A percentile compares a stretch with the other conserved stretches of the same genome.
These are phyloP conservation scores for Drosophila pruinosa DNA, from an alignment of 1,140 invertebrate species.

Conservation along the genomic window DNA sequence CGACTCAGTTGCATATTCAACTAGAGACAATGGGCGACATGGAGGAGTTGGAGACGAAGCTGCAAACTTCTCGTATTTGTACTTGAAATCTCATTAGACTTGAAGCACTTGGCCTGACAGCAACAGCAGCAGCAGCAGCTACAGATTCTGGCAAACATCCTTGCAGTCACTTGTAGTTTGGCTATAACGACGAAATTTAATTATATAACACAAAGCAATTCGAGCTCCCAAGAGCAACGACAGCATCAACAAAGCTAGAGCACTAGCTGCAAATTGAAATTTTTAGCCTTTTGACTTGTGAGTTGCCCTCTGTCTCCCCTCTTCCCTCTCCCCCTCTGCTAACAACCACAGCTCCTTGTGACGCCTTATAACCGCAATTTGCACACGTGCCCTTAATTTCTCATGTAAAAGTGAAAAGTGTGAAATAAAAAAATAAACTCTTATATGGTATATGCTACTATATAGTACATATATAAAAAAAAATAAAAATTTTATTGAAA, in stretches of 20 bases:
- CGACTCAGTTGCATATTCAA: conserved; percentile 62
- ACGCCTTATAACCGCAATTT: conserved; percentile 61
- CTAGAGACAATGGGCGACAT: conserved; percentile 55
- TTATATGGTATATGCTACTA: background rate
- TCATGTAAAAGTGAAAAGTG: conserved; percentile 50
- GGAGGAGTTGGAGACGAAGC: background rate
- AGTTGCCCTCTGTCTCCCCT: background rate
- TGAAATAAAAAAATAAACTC: conserved; percentile 39
- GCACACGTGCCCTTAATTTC: conserved; percentile 50
- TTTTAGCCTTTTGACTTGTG: conserved; percentile 63
- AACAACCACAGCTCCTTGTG: background rate
- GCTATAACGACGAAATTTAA: conserved; percentile 63
- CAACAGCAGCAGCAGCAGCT: conserved; percentile 19
- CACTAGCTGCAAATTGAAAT: conserved; percentile 72
- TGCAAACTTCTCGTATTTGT: conserved; percentile 55
- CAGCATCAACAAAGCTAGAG: conserved; percentile 57
- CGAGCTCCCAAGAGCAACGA: conserved; percentile 12
- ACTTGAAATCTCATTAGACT: conserved; percentile 80
- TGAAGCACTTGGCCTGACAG: conserved; percentile 69
- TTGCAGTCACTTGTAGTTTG: conserved; percentile 31
- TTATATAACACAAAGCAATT: conserved; percentile 69
- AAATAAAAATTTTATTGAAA: conserved; percentile 67
- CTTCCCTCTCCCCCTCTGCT: background rate
- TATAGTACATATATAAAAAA: conserved; percentile 20
- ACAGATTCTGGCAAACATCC: background rate